Conservation (phyloP, 2,888 invertebrate genomes). For the Stramonita haemastoma region DNA sequence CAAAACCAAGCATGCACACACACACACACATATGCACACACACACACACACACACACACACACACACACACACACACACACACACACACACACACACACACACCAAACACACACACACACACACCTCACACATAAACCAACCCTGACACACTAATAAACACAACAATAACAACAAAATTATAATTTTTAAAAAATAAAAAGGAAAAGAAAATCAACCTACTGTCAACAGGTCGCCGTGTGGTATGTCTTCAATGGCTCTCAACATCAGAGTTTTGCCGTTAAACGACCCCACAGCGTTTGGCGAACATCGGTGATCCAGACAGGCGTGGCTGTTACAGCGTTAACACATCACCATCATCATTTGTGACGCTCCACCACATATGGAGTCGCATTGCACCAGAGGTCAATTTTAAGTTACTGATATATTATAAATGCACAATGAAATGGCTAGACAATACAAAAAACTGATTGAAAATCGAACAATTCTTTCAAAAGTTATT, state of each 20-base stretch:
- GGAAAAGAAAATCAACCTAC: conserved; percentile 77
- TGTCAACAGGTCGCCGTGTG: conserved; percentile 86
- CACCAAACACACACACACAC: not conserved
- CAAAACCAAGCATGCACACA: not conserved
- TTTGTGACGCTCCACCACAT: too few relatives aligned
- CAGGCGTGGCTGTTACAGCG: conserved; percentile 82
- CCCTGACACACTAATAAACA: not conserved
- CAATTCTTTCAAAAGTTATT: too few relatives aligned
- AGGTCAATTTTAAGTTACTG: too few relatives aligned
- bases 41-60: too few relatives aligned
- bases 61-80: too few relatives aligned
- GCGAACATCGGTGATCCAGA: conserved; percentile 92
- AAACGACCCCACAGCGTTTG: conserved; percentile 92
- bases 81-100: not conserved
- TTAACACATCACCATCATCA: too few relatives aligned
- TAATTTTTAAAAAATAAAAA: not conserved
- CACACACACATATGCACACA: too few relatives aligned
- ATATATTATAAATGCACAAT: too few relatives aligned
- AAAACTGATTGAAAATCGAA: too few relatives aligned
- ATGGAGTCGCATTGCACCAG: too few relatives aligned
- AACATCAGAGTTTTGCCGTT: conserved; percentile 88
- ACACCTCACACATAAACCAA: too few relatives aligned
- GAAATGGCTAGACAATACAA: too few relatives aligned
- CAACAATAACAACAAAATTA: not conserved
- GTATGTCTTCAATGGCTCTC: conserved; percentile 85